Evolutionary conservation across 2,888 invertebrate species (phyloP), one percentile per base, ranked within the genome.

Genomic region (Eumacrocentrus americanus): DNA sequence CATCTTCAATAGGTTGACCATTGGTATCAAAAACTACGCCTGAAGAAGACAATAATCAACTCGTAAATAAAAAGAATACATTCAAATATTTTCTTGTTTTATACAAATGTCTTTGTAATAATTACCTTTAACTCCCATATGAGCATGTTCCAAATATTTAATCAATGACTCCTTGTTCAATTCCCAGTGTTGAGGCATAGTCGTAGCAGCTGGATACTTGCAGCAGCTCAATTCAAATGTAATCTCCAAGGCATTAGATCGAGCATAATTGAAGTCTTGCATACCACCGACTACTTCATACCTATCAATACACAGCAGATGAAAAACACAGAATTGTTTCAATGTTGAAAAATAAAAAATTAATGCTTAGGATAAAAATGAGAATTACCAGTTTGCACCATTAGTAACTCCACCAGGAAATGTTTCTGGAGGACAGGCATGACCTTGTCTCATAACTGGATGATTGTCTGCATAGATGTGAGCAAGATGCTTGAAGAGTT

Each of bases 181-280:
- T 2, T 81, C 77, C 99, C 98, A 99, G 82, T 91, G 92, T 2
- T 81, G 76, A 0, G 89, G 85, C 72, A 98, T 81, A n/a, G 86
- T 84, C 0, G 81, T 80, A 0, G 91, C 89, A 0, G 74, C 64
- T 0, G 99, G 99, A 80, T 88, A 98, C 82, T 99, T 99, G 83
- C 92, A 92, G 83, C 99, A 99, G 42, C 95, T 94, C 72, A 99
- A 81, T 80, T 99, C 99, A 72, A 99, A 88, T 0, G 99, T 99
- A 59, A 99, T 89, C 80, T 99, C 99, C 79, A 96, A 94, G 78
- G 96, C 94, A 82, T 98, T 98, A 1, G 94, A 94, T 75, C 91
- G 88, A 2, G 93, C 86, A 81, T 99, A 99, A 83, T 98, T 99
- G 84, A 94, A 99, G 82, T 99, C 99, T 83, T 94, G 94, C 98